Base-by-base conservation (phyloP, 2,113 vertebrate genomes). In the Mustelus asterias region DNA sequence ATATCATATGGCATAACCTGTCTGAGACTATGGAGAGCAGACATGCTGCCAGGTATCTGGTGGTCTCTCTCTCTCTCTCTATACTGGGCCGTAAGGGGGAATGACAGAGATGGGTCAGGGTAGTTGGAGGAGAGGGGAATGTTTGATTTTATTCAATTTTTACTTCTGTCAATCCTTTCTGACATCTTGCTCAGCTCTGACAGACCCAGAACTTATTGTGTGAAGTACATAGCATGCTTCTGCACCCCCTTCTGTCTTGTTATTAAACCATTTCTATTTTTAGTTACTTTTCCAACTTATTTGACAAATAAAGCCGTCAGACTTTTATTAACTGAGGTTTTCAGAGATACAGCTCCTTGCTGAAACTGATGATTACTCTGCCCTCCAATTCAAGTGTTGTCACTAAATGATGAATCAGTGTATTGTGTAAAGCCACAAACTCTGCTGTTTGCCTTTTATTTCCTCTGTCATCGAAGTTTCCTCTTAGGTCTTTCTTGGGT, bases 401-500 rank as follows among this genome's bases (percentile, higher is more conserved):
- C 26, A 16, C 26, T 58, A 3, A 14, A 58, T 54, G 86, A 48
- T 89, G 48, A 89, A 54, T 54, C 44, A 58, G 22, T 89, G 14
- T n/a, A 60, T 90, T 90, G 54, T 60, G 54, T 90, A 60, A 90
- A 90, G 29, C 88, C 88, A 90, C 83, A 86, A 44, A n/a, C 88
- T 33, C 54, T 33, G 88, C 48, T n/a, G 88, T 60, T 48, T 90
- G 88, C 13, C 88, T 90, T 90, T 90, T 90, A 60, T 60, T 90
- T 90, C 88, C 54, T n/a, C 88, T 90, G 88, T 90, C 54, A 60
- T 33, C 1, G 5, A 90, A 33, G 13, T n/a, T 90, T 90, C 54
- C 88, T 90, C 54, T 44, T 41, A 7, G 58, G 54, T 90, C 54
- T 89, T 89, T 89, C 86, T 60, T 29, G 13, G 29, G 54, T 58